Evolutionary conservation across 2,888 invertebrate genomes (phyloP).

Genomic region (Folsomia candida): DNA sequence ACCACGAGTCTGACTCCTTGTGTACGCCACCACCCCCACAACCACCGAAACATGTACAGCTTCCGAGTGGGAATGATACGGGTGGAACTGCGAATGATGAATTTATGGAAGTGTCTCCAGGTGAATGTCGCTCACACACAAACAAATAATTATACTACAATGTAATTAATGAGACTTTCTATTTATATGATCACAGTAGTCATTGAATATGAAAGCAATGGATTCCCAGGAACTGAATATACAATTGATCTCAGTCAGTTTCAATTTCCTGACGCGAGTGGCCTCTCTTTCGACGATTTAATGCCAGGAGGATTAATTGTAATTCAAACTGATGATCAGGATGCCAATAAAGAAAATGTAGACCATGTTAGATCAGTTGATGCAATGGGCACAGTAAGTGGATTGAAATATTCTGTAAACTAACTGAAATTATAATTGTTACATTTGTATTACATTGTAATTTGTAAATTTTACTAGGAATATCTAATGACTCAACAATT

Average conservation of each 20-base stretch:
- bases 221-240: slow-evolving; percentile 26
- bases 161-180: too few species aligned
- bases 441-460: too few species aligned
- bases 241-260: slow-evolving; percentile 30
- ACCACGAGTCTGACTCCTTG: not conserved
- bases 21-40: not conserved
- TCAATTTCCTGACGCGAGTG: slow-evolving; percentile 25
- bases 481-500: too few species aligned
- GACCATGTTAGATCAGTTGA: too few species aligned
- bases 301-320: slow-evolving; percentile 25
- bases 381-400: too few species aligned
- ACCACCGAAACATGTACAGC: not conserved
- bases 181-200: not conserved
- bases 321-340: slow-evolving; percentile 28
- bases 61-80: not conserved
- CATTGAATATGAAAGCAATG: not conserved
- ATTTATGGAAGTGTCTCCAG: not conserved
- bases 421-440: too few species aligned
- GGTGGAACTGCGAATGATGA: not conserved
- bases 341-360: slow-evolving; percentile 31
- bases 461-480: too few species aligned
- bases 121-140: too few species aligned
- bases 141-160: too few species aligned
- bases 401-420: too few species aligned
- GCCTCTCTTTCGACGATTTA: slow-evolving; percentile 26